These are phyloP conservation scores for Nannospalax galili DNA, from an alignment of 2,113 vertebrate genomes.

Conservation along the genomic window DNA sequence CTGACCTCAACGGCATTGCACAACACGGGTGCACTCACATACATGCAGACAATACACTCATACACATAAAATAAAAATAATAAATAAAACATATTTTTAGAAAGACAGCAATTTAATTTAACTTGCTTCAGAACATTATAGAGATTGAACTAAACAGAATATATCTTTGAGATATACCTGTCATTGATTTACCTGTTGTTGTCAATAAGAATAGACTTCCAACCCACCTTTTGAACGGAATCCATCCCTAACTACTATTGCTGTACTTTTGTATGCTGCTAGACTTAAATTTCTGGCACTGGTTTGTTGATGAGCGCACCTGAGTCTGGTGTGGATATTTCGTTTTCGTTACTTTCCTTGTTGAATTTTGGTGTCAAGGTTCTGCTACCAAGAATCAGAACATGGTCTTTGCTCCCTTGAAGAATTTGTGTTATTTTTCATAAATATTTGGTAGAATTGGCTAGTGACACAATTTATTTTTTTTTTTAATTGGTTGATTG, in stretches of 20 bases:
- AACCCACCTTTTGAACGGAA: not conserved
- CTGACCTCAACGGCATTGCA: no score
- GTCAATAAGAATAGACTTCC: not conserved
- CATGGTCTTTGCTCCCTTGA: not conserved
- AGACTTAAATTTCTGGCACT: not conserved
- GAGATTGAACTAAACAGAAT: conserved; percentile 23
- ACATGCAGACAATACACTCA: no score
- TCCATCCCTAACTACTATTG: not conserved
- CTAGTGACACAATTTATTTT: not conserved
- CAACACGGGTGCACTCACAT: no score
- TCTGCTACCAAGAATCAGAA: not conserved
- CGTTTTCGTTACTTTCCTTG: not conserved
- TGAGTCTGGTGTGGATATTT: not conserved
- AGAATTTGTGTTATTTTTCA: not conserved
- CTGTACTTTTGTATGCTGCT: not conserved
- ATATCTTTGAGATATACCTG: no score
- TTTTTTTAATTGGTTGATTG: not conserved
- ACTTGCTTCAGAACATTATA: not conserved
- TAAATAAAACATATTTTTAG: no score
- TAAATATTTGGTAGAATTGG: conserved; percentile 26
- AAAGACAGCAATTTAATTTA: not conserved
- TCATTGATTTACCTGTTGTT: no score
- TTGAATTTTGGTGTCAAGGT: not conserved
- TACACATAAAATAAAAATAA: no score
- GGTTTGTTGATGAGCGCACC: not conserved